phyloP scores from a whole-genome alignment of 2,888 invertebrate genomes.

The Melinaea marsaeus region DNA sequence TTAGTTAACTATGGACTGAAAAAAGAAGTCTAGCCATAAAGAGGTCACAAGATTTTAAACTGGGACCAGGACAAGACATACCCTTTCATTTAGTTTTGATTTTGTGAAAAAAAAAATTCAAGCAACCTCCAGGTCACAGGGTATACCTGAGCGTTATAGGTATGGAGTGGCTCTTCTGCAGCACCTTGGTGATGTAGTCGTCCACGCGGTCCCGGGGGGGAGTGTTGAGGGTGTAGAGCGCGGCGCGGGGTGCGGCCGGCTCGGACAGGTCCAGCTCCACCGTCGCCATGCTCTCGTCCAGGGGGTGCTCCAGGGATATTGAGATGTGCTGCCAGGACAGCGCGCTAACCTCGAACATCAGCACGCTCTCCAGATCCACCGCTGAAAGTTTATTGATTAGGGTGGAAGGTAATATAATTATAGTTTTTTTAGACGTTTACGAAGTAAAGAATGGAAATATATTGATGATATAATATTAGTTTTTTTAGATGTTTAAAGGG shows the following conservation, averaged over 20 bases:
- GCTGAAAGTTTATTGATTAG: conserved; percentile 21
- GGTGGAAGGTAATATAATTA: too few relatives aligned
- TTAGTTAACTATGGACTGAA: too few relatives aligned
- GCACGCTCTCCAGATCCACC: conserved; percentile 83
- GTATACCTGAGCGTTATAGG: conserved; percentile 90
- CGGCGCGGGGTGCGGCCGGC: conserved; percentile 86
- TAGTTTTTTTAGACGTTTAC: too few relatives aligned
- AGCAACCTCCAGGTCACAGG: neutral
- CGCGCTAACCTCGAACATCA: conserved; percentile 96
- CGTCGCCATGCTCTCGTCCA: conserved; percentile 94
- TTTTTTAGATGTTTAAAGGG: too few relatives aligned
- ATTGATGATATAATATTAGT: too few relatives aligned
- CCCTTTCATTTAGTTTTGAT: too few relatives aligned
- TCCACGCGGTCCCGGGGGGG: conserved; percentile 60
- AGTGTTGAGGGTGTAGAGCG: conserved; percentile 81
- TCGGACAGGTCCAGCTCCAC: conserved; percentile 92
- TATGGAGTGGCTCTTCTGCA: conserved; percentile 94
- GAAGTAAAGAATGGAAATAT: too few relatives aligned
- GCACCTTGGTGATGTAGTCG: conserved; percentile 75
- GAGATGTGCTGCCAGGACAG: conserved; percentile 93
- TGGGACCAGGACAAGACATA: too few relatives aligned
- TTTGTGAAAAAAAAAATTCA: too few relatives aligned
- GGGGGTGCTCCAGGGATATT: conserved; percentile 93
- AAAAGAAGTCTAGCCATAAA: too few relatives aligned
- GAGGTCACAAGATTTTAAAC: too few relatives aligned